A percentile compares a stretch with the other conserved stretches of the same genome.
Evolutionary conservation across 2,113 vertebrate species (phyloP).

Genomic region (Xenus cinereus): DNA sequence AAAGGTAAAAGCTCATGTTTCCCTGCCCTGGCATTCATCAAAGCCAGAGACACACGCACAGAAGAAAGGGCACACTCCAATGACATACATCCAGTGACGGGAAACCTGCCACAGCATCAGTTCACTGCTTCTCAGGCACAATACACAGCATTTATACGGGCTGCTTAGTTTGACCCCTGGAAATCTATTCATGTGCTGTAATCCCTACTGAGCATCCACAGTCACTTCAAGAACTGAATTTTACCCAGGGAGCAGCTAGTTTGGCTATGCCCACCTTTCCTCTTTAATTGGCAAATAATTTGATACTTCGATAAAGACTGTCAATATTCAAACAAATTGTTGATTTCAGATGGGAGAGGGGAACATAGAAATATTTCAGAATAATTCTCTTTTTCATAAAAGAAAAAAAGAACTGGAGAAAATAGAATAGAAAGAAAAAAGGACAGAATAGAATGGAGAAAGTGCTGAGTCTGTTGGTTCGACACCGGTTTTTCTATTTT

Average conservation of each 20-base stretch:
- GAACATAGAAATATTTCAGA: neutral
- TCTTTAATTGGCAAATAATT: neutral
- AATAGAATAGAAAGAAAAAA: neutral
- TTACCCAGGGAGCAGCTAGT: neutral
- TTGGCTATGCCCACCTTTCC: neutral
- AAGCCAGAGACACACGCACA: slow-evolving; percentile 24
- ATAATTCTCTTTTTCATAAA: neutral
- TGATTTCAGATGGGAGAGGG: neutral
- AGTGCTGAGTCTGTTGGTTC: neutral
- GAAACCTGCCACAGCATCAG: slow-evolving; percentile 4
- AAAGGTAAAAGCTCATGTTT: slow-evolving; percentile 57
- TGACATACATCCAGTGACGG: slow-evolving; percentile 34
- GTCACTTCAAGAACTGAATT: neutral
- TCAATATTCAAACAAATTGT: neutral
- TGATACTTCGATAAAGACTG: neutral
- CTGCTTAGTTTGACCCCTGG: neutral
- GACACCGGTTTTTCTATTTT: neutral
- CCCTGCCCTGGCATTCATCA: slow-evolving; percentile 49
- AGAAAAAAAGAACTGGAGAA: neutral
- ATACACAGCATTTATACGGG: neutral
- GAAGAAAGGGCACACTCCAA: slow-evolving; percentile 54
- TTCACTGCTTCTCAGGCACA: slow-evolving; percentile 19
- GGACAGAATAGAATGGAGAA: neutral
- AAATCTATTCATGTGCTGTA: neutral
- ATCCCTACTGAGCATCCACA: neutral